Base-by-base conservation (phyloP, 2,113 vertebrate genomes). In the Haemorhous mexicanus region DNA sequence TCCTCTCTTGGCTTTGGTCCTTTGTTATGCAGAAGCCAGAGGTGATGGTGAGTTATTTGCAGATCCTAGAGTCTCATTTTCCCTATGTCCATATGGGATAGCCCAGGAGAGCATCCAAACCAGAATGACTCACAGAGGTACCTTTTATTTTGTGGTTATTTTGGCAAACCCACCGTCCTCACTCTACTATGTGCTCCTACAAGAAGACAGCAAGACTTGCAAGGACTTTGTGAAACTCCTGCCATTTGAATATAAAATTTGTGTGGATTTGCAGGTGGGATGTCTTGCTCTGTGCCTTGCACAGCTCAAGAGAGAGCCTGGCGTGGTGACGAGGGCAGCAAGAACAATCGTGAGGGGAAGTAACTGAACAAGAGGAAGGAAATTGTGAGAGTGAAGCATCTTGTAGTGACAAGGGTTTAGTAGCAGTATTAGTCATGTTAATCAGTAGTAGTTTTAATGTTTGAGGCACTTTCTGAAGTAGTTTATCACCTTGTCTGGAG, bases 131-230 rank as follows among this genome's bases (percentile, higher is more conserved):
- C 33, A 26, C 19, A 58, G 49, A 73, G 32, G 8, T 46, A 8
- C 46, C 28, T 46, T 80, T 64, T 52, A 18, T 77, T 83, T 67
- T 72, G 30, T 32, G 75, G 8, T 16, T 35, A 63, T 41, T 55
- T 59, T 77, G 39, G 46, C 50, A 69, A 82, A n/a, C 16, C 28
- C 46, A 32, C 44, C 0, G 0, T 58, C 47, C 41, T 41, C 24
- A 10, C 15, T 35, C 4, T 8, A 1, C 49, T 9, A 0, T 0
- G 0, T 46, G 19, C 35, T 79, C 72, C 66, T 64, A 0, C 33
- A 39, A 44, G 63, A 76, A 46, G 28, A 16, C 19, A 32, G 39
- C 30, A 35, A 53, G 26, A 27, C 59, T 56, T 58, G 13, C 47
- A 19, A 69, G 66, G 33, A 19, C n/a, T 41, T 13, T 82, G 33